Conservation (phyloP, 2,888 invertebrate genomes). For the Hydroisotoma schaefferi region DNA sequence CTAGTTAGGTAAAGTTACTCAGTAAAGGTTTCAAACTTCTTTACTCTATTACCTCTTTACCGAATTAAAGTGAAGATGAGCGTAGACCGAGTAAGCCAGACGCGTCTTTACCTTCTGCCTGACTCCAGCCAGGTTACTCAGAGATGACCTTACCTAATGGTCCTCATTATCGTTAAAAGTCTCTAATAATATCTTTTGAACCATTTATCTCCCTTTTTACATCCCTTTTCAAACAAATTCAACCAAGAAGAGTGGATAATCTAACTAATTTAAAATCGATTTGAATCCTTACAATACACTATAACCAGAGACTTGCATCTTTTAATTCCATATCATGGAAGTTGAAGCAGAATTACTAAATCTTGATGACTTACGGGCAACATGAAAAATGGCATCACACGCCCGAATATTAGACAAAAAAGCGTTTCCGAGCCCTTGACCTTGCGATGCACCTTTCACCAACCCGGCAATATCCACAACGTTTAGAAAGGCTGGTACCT, state of each 20-base stretch:
- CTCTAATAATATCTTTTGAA: not conserved
- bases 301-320: no score
- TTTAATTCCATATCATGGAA: no score
- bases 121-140: constrained; percentile 9
- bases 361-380: constrained; percentile 77
- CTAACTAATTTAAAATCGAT: constrained; percentile 6
- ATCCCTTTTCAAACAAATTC: not conserved
- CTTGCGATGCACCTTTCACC: constrained; percentile 93
- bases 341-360: no score
- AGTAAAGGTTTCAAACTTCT: no score
- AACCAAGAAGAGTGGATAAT: not conserved
- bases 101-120: constrained; percentile 7
- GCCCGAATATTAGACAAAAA: constrained; percentile 98
- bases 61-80: no score
- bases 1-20: no score
- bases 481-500: constrained; percentile 96
- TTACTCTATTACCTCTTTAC: no score
- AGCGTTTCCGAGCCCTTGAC: constrained; percentile 93
- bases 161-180: not conserved
- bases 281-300: no score
- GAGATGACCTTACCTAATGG: constrained; percentile 15
- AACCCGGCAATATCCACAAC: constrained; percentile 98
- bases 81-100: no score
- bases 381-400: constrained; percentile 96
- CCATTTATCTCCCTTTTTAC: not conserved